Conservation (phyloP, 2,113 vertebrate genomes). For the Lagopus muta region DNA sequence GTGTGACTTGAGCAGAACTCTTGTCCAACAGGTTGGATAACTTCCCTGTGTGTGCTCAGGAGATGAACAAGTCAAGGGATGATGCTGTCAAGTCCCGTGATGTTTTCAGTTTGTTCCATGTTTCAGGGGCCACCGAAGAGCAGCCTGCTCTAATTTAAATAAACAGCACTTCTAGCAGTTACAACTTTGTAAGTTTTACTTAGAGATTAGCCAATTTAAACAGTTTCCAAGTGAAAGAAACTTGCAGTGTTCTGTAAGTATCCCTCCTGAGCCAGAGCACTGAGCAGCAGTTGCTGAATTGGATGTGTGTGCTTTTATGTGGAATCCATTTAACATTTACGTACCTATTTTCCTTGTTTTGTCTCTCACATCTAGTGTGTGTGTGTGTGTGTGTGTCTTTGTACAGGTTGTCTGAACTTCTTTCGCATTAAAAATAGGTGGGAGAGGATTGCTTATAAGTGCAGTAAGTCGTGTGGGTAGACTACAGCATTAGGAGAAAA, state of each 20-base stretch:
- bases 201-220: slow-evolving; percentile 5
- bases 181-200: slow-evolving; percentile 7
- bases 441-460: not conserved
- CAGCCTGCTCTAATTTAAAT: not conserved
- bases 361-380: not conserved
- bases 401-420: not conserved
- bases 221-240: not conserved
- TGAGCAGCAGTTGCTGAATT: not conserved
- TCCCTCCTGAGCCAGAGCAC: not conserved
- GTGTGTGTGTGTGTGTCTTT: not conserved
- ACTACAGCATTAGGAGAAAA: slow-evolving; percentile 23
- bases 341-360: not conserved
- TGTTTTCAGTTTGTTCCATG: not conserved
- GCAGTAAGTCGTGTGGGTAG: not conserved
- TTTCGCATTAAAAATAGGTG: not conserved
- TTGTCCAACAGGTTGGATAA: not conserved
- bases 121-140: not conserved
- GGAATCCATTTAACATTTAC: not conserved
- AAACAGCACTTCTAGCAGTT: not conserved
- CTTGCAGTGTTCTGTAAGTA: not conserved
- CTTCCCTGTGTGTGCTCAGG: not conserved
- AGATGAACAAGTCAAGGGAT: not conserved
- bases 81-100: not conserved
- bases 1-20: not conserved
- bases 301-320: not conserved